Conservation (phyloP, 2,113 vertebrate species). For the Indicator maculatus region DNA sequence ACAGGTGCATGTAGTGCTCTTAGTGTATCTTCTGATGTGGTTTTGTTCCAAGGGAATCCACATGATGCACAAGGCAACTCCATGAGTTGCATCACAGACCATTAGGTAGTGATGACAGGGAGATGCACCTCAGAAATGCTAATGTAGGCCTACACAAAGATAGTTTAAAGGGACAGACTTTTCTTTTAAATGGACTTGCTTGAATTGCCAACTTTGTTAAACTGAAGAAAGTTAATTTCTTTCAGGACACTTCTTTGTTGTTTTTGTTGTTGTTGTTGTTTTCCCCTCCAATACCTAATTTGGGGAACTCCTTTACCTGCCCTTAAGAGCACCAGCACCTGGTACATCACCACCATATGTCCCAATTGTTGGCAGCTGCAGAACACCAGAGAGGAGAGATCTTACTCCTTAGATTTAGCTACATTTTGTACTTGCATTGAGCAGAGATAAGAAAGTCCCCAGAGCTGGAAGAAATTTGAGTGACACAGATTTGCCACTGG, state of each 20-base stretch:
- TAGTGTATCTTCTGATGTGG: neutral
- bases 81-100: rapidly evolving
- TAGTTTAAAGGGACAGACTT: neutral
- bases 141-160: neutral
- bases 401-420: neutral
- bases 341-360: neutral
- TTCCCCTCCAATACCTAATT: neutral
- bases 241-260: neutral
- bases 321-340: neutral
- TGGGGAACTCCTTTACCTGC: neutral
- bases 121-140: neutral
- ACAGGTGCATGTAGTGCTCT: neutral
- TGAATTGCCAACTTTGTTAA: neutral
- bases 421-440: neutral
- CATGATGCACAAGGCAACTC: rapidly evolving
- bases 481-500: neutral
- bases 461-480: neutral
- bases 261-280: too few relatives aligned
- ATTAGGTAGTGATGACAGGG: neutral
- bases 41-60: neutral
- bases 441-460: neutral
- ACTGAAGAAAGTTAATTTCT: neutral
- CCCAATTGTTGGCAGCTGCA: neutral
- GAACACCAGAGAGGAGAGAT: neutral
- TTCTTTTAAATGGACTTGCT: neutral